phyloP scores from a whole-genome alignment of 1,140 invertebrate genomes.

The Bemisia tabaci region DNA sequence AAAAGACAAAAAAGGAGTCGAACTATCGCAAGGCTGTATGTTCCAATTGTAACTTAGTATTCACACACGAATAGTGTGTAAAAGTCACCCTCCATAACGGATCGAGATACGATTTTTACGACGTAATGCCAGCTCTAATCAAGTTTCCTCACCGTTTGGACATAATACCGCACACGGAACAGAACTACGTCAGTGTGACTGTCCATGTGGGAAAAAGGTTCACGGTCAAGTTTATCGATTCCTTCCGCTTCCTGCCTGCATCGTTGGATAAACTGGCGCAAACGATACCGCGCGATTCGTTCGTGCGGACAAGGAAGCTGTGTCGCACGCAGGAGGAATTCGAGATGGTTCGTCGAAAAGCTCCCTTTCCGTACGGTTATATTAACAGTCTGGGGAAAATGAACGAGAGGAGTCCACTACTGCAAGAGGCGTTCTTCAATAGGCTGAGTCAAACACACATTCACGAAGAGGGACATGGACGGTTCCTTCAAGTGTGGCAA shows the following conservation, averaged over 20 bases:
- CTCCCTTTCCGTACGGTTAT: neutral
- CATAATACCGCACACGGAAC: neutral
- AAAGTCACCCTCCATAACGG: neutral
- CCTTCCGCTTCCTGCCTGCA: neutral
- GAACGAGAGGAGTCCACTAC: neutral
- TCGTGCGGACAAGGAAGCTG: neutral
- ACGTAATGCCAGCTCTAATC: neutral
- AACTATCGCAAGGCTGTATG: neutral
- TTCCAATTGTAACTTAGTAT: neutral
- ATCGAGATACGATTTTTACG: neutral
- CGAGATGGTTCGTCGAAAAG: neutral
- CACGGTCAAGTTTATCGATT: neutral
- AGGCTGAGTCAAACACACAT: neutral
- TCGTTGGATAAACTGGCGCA: neutral
- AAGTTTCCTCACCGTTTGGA: neutral
- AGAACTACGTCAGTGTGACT: neutral
- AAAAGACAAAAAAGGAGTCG: neutral
- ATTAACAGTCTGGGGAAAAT: neutral
- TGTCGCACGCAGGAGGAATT: neutral
- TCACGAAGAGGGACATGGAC: neutral
- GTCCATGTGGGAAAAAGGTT: neutral
- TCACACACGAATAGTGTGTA: neutral
- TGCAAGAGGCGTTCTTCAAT: neutral
- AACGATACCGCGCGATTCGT: neutral
- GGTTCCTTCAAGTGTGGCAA: neutral